These are phyloP conservation scores for Microtus montanus DNA, from an alignment of 2,113 vertebrate genomes.

Conservation along the genomic window DNA sequence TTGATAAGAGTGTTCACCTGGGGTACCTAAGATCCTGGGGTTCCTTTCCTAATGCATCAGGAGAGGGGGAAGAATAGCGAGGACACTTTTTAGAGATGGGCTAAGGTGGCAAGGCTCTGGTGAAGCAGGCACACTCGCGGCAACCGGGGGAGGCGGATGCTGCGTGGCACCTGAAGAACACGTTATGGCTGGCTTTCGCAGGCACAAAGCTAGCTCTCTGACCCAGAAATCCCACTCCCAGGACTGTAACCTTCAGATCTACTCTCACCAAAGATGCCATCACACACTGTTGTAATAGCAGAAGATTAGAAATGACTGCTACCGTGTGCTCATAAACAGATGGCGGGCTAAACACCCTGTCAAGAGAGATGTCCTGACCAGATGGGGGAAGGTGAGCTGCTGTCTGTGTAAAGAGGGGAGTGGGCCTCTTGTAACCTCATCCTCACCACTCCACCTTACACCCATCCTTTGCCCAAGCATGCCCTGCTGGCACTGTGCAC, in stretches of 20 bases:
- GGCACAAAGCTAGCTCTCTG: background rate
- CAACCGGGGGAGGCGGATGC: background rate
- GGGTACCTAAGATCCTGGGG: background rate
- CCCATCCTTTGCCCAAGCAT: background rate
- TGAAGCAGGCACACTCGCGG: background rate
- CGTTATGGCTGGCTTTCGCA: background rate
- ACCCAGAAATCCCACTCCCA: background rate
- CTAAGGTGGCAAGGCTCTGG: constrained; percentile 27
- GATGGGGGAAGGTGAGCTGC: background rate
- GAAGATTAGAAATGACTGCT: constrained; percentile 40
- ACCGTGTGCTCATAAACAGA: background rate
- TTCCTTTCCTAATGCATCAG: background rate
- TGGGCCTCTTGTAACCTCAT: background rate
- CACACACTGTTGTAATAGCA: constrained; percentile 50
- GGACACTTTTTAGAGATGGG: background rate
- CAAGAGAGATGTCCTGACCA: background rate
- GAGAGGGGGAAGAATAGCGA: background rate
- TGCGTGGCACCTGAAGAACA: background rate
- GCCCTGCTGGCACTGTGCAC: background rate
- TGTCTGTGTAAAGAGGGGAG: background rate
- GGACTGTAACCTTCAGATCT: constrained; percentile 32
- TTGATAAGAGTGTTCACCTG: background rate
- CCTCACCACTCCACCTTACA: background rate
- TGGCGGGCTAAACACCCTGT: background rate
- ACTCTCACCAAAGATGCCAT: constrained; percentile 26